phyloP scores from a whole-genome alignment of 2,797 vertebrate species.

The Lutjanus argentimaculatus region DNA sequence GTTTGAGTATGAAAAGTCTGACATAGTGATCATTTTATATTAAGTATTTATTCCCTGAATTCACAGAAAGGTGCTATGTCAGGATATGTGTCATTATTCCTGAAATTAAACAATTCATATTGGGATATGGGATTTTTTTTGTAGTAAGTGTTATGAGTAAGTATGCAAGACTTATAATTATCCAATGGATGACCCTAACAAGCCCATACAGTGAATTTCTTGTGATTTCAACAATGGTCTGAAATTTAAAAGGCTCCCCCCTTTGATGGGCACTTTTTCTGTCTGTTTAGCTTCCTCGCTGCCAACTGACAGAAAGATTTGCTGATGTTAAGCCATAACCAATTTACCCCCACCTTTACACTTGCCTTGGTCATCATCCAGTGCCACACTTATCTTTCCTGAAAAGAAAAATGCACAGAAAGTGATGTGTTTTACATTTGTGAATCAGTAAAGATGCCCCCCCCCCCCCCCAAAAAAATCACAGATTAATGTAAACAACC shows the following conservation, averaged over 20 bases:
- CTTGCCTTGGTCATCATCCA: neutral
- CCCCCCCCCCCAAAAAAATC: too few relatives aligned
- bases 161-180: neutral
- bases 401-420: neutral
- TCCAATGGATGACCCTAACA: neutral
- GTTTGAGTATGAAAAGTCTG: too few relatives aligned
- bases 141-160: neutral
- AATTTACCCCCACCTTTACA: neutral
- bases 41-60: too few relatives aligned
- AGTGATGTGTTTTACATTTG: neutral
- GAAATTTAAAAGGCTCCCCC: neutral
- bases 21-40: too few relatives aligned
- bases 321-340: neutral
- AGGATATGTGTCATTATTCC: too few relatives aligned
- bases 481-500: neutral
- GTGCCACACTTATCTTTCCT: neutral
- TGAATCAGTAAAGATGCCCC: neutral
- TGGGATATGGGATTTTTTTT: too few relatives aligned
- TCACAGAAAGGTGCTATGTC: too few relatives aligned
- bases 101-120: too few relatives aligned
- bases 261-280: neutral
- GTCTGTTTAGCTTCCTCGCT: neutral
- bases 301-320: neutral
- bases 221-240: neutral
- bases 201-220: neutral